Evolutionary conservation across 2,888 invertebrate species (phyloP).

Genomic region (Calameuta filiformis): DNA sequence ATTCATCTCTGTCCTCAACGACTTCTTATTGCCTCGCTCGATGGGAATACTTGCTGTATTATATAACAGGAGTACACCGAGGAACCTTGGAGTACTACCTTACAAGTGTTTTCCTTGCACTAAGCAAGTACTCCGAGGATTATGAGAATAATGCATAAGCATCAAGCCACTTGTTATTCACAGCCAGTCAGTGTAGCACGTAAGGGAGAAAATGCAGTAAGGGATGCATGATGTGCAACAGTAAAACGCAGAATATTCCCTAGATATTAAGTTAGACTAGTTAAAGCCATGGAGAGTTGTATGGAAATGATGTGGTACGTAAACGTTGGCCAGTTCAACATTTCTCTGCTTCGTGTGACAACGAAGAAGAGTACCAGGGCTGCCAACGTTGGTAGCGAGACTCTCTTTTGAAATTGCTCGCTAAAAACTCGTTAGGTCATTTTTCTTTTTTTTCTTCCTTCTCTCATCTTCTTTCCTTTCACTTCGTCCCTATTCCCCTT

Average conservation of each 20-base stretch:
- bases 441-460: conserved; percentile 1
- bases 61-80: not conserved
- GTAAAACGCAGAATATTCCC: not conserved
- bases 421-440: not conserved
- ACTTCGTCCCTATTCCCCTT: not conserved
- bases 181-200: not conserved
- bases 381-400: no score
- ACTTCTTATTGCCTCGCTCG: not conserved
- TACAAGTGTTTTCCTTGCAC: not conserved
- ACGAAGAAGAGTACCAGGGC: not conserved
- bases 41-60: not conserved
- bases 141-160: not conserved
- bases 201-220: not conserved
- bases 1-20: not conserved
- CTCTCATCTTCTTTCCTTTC: conserved; percentile 11
- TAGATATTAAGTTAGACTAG: not conserved
- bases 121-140: not conserved
- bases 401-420: no score
- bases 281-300: not conserved
- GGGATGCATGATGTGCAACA: not conserved
- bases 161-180: not conserved
- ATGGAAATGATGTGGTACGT: not conserved
- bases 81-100: not conserved
- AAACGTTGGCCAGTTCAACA: not conserved
- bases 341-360: not conserved